These are phyloP conservation scores for Psylliodes chrysocephalus DNA, from an alignment of 2,888 invertebrate genomes.

Conservation along the genomic window DNA sequence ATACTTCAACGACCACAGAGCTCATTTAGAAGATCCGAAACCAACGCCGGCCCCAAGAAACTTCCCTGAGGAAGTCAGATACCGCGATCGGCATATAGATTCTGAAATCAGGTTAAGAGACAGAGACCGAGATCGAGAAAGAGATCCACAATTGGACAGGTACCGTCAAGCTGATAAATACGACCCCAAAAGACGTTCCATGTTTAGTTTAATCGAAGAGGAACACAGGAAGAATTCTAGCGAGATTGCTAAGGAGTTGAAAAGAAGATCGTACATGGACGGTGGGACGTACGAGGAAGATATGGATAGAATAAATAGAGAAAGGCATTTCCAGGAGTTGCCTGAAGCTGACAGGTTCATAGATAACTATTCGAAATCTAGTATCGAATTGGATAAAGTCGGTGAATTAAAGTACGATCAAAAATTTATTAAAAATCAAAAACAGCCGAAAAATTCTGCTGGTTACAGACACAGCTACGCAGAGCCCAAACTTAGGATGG, in stretches of 20 bases:
- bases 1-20: slow-evolving; percentile 49
- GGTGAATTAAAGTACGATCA: slow-evolving; percentile 53
- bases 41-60: slow-evolving; percentile 59
- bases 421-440: slow-evolving; percentile 58
- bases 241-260: slow-evolving; percentile 66
- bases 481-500: slow-evolving; percentile 68
- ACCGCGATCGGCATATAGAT: slow-evolving; percentile 49
- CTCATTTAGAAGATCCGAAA: slow-evolving; percentile 45
- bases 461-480: slow-evolving; percentile 73
- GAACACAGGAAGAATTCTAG: slow-evolving; percentile 64
- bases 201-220: slow-evolving; percentile 64
- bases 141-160: slow-evolving; percentile 46
- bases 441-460: slow-evolving; percentile 51
- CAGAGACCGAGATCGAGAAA: slow-evolving; percentile 39
- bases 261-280: slow-evolving; percentile 64
- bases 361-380: slow-evolving; percentile 62
- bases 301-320: slow-evolving; percentile 45
- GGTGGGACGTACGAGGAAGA: slow-evolving; percentile 51
- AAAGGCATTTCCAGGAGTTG: slow-evolving; percentile 63
- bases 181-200: slow-evolving; percentile 62
- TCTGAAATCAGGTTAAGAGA: slow-evolving; percentile 24
- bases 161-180: slow-evolving; percentile 56
- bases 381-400: slow-evolving; percentile 57
- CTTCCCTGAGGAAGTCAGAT: slow-evolving; percentile 53
- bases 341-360: slow-evolving; percentile 51